phyloP scores from a whole-genome alignment of 53 echinoderm and acorn worm species.

The Henricia sp. region DNA sequence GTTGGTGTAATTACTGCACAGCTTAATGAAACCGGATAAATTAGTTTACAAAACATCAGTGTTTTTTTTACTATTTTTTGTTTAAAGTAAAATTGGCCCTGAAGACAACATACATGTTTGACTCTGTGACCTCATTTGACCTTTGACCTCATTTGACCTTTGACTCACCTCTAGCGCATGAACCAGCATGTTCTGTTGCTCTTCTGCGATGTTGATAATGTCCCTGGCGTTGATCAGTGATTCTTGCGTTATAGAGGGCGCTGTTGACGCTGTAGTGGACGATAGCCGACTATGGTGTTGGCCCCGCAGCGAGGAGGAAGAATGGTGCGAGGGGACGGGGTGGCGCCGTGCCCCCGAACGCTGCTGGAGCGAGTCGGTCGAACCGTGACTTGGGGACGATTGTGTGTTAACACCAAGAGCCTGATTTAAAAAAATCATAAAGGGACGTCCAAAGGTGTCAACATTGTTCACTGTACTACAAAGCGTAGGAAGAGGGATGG shows the following conservation, averaged over 20 bases:
- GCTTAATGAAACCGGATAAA: no score
- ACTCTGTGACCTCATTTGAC: neutral
- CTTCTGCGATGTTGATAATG: conserved; percentile 80
- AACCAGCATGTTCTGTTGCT: conserved; percentile 85
- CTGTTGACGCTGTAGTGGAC: neutral
- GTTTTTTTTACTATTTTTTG: no score
- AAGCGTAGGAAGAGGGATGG: no score
- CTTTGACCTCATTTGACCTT: neutral
- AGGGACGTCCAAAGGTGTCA: neutral
- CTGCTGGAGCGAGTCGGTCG: conserved; percentile 65
- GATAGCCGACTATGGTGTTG: conserved; percentile 35
- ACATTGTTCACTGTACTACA: no score
- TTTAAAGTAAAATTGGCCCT: neutral
- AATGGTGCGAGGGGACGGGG: conserved; percentile 30
- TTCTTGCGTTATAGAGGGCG: conserved; percentile 71
- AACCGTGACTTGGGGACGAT: conserved; percentile 44
- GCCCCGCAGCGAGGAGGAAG: conserved; percentile 27
- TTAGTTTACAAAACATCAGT: no score
- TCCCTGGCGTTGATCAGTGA: conserved; percentile 89
- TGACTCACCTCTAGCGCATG: conserved; percentile 77
- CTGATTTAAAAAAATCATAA: neutral
- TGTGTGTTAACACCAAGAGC: conserved; percentile 15
- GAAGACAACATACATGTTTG: neutral
- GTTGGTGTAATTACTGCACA: no score
- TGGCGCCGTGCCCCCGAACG: conserved; percentile 48